phyloP scores from a whole-genome alignment of 2,113 vertebrate genomes.

The Donacobius atricapilla region DNA sequence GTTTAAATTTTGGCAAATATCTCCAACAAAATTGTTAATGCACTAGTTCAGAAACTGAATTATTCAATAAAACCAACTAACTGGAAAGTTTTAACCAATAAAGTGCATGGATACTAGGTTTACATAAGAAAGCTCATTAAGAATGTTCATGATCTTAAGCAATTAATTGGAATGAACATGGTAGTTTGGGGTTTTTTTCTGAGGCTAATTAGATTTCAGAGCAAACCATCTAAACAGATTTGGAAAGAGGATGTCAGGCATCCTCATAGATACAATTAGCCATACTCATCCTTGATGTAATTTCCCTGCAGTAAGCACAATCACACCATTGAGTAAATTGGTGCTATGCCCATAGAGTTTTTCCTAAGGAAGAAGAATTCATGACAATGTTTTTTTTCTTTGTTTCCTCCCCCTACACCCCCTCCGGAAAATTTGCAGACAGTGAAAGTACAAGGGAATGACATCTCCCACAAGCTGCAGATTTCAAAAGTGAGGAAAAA shows the following conservation, averaged over 20 bases:
- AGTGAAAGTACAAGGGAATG: slow-evolving; percentile 97
- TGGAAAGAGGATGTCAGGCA: not conserved
- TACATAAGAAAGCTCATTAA: not conserved
- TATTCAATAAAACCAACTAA: not conserved
- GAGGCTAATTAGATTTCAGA: not conserved
- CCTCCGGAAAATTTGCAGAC: slow-evolving; percentile 84
- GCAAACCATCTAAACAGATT: not conserved
- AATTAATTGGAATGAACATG: not conserved
- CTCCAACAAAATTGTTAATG: not conserved
- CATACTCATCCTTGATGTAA: not conserved
- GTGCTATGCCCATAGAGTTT: not conserved
- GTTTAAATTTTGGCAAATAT: not conserved
- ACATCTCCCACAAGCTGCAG: slow-evolving; percentile 97
- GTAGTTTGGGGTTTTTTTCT: not conserved
- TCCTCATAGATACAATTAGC: not conserved
- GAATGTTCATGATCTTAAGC: not conserved
- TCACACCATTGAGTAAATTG: not conserved
- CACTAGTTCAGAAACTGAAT: not conserved
- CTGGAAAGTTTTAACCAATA: not conserved
- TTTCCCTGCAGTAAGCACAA: slow-evolving; percentile 34
- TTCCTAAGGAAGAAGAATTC: not conserved
- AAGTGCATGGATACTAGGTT: not conserved
- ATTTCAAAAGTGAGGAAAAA: slow-evolving; percentile 91
- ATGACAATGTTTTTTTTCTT: not conserved
- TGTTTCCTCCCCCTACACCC: not conserved